These are phyloP conservation scores for Artemisiospiza belli DNA, from an alignment of 2,113 vertebrate species.

Conservation along the genomic window DNA sequence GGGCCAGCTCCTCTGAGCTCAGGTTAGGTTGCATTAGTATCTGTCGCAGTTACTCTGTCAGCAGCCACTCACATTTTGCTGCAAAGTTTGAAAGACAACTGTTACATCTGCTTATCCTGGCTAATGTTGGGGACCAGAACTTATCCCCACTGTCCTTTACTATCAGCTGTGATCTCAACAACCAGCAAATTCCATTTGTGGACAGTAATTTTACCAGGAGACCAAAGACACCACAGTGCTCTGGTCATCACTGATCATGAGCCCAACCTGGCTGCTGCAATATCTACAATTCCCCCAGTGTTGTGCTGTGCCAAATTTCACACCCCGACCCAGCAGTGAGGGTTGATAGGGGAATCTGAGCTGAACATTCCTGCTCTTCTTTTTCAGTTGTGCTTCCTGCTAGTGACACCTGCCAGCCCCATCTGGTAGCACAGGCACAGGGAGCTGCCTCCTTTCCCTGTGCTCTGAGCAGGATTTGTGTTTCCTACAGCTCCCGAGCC, in stretches of 20 bases:
- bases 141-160: too few species aligned
- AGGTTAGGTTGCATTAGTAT: background rate
- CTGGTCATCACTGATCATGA: background rate
- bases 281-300: fast-evolving
- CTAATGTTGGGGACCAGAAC: background rate
- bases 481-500: background rate
- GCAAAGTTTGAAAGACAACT: background rate
- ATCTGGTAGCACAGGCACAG: background rate
- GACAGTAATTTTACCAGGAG: background rate
- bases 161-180: background rate
- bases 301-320: background rate
- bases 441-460: background rate
- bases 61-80: background rate
- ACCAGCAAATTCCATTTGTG: background rate
- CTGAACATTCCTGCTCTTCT: background rate
- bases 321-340: background rate
- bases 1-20: background rate
- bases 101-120: background rate
- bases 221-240: background rate
- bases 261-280: background rate
- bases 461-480: fast-evolving
- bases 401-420: slow-evolving; percentile 12
- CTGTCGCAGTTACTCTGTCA: background rate
- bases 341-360: background rate
- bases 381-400: background rate